Conservation (phyloP, 1,140 invertebrate genomes). For the Micrasema minimum region DNA sequence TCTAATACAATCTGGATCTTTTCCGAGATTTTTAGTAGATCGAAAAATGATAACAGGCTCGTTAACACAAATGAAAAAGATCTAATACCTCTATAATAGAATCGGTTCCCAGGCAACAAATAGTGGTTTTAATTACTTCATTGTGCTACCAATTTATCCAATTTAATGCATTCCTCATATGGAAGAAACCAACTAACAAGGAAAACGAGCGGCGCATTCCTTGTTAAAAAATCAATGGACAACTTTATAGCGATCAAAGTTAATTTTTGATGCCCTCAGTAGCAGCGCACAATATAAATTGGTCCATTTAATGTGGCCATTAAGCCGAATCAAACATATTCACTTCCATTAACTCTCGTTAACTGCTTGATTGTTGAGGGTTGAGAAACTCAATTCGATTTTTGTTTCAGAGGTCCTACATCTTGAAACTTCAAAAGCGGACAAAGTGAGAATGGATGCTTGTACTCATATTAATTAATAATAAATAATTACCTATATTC, state of each 20-base stretch:
- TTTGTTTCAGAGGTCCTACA: conserved; percentile 8
- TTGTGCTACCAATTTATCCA: not conserved
- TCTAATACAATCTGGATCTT: too few species aligned
- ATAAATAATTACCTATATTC: too few species aligned
- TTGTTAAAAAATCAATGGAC: conserved; percentile 38
- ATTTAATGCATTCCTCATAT: conserved; percentile 6
- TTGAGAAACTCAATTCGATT: conserved; percentile 12
- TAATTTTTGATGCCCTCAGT: conserved; percentile 36
- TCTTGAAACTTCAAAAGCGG: too few species aligned
- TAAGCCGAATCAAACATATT: conserved; percentile 50
- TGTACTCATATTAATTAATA: too few species aligned
- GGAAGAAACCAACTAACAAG: conserved; percentile 13
- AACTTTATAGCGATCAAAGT: conserved; percentile 15
- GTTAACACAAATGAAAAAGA: too few species aligned
- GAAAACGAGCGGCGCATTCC: conserved; percentile 17
- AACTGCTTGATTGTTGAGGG: conserved; percentile 46
- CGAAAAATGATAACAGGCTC: too few species aligned
- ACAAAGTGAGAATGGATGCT: too few species aligned
- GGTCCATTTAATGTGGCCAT: conserved; percentile 51
- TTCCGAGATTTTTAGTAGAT: too few species aligned
- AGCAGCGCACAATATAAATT: conserved; percentile 48
- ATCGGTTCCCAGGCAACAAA: too few species aligned
- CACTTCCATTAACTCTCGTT: conserved; percentile 47
- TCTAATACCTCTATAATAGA: too few species aligned
- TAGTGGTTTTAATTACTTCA: conserved; percentile 4